Percentiles rank a stretch among this genome's conserved stretches.
These are phyloP conservation scores for Mergus octosetaceus DNA, from an alignment of 2,797 vertebrate species.

Conservation along the genomic window DNA sequence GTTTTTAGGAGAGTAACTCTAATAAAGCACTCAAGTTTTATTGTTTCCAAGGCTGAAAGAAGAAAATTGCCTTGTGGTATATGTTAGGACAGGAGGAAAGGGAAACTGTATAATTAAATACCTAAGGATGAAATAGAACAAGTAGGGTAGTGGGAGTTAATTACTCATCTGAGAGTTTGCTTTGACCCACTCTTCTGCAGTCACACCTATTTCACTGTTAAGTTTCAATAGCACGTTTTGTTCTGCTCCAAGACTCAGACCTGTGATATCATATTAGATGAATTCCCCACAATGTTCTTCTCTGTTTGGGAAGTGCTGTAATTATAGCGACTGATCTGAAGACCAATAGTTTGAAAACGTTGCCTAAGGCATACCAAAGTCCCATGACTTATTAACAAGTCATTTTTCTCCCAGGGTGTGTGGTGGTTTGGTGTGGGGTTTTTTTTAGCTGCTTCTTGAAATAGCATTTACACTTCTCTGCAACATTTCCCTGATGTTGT, in stretches of 20 bases:
- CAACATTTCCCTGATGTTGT: conserved; percentile 30
- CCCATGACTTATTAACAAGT: conserved; percentile 74
- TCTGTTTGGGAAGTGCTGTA: conserved; percentile 66
- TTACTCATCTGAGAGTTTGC: conserved; percentile 45
- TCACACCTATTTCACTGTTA: conserved; percentile 51
- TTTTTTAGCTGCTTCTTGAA: conserved; percentile 69
- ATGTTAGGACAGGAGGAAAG: conserved; percentile 58
- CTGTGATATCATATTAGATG: conserved; percentile 48
- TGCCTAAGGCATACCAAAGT: conserved; percentile 69
- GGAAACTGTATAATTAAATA: conserved; percentile 64
- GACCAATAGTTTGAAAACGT: conserved; percentile 70
- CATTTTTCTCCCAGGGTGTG: conserved; percentile 48
- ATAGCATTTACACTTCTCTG: conserved; percentile 53
- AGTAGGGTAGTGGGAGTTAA: conserved; percentile 52
- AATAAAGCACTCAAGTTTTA: background rate
- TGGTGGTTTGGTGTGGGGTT: no score
- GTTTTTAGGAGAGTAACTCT: conserved; percentile 13
- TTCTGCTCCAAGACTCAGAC: conserved; percentile 62
- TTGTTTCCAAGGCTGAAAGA: conserved; percentile 24
- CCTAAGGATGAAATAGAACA: conserved; percentile 37
- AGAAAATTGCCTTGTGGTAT: conserved; percentile 1
- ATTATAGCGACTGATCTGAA: conserved; percentile 68
- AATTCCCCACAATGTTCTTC: conserved; percentile 60
- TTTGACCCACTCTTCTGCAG: conserved; percentile 41
- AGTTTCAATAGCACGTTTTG: conserved; percentile 63